A percentile compares a stretch with the other conserved stretches of the same genome.
These are phyloP conservation scores for Calephelis nemesis DNA, from an alignment of 1,140 invertebrate species.

Conservation along the genomic window DNA sequence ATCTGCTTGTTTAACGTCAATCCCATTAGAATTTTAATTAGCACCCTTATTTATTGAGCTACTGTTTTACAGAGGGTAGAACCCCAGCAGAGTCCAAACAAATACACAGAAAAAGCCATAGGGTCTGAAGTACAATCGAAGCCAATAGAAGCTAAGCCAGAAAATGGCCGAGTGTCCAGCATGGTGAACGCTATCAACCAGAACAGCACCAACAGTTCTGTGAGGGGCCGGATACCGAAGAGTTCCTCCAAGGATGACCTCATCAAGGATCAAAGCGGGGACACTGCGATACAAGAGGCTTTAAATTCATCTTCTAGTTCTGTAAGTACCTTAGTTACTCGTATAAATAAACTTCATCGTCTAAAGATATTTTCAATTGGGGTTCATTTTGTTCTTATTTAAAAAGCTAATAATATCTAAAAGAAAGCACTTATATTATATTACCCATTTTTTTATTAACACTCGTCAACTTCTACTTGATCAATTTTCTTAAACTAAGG, in stretches of 20 bases:
- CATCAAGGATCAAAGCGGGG: slow-evolving; percentile 59
- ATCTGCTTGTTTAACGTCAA: too few species aligned
- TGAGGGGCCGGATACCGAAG: slow-evolving; percentile 65
- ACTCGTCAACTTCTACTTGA: too few species aligned
- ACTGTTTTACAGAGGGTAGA: slow-evolving; percentile 66
- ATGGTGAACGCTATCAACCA: slow-evolving; percentile 75
- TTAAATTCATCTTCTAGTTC: slow-evolving; percentile 72
- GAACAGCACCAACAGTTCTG: slow-evolving; percentile 46
- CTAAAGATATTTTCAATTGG: not conserved
- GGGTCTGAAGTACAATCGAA: slow-evolving; percentile 44
- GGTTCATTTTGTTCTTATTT: too few species aligned
- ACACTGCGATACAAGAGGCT: slow-evolving; percentile 64
- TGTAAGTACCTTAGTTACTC: slow-evolving; percentile 41
- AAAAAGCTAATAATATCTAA: too few species aligned
- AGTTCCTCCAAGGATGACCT: slow-evolving; percentile 74
- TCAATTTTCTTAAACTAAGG: too few species aligned
- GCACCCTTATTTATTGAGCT: too few species aligned
- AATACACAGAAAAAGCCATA: slow-evolving; percentile 69
- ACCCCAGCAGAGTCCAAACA: slow-evolving; percentile 71
- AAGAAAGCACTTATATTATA: too few species aligned
- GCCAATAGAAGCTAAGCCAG: slow-evolving; percentile 39
- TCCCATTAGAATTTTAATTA: not conserved
- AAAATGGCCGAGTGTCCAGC: slow-evolving; percentile 69
- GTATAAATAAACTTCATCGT: not conserved
- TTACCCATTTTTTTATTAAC: too few species aligned